These are phyloP conservation scores for Rafetus swinhoei DNA, from an alignment of 2,113 vertebrate species.

Conservation along the genomic window DNA sequence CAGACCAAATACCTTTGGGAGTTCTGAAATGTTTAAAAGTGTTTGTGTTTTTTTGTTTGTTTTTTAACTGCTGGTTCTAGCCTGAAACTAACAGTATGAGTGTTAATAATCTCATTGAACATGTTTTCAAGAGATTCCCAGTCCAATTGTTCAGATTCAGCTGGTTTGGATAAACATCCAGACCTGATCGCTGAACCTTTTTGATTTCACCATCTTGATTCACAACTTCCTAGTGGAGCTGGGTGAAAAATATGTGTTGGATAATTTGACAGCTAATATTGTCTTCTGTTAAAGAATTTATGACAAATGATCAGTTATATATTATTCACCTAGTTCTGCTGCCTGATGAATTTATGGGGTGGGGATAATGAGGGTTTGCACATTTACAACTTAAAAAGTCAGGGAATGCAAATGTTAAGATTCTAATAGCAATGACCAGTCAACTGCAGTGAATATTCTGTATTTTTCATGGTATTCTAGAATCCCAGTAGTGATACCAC, in stretches of 20 bases:
- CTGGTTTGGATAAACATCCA: background rate
- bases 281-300: background rate
- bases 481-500: rapidly evolving
- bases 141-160: background rate
- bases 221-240: background rate
- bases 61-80: background rate
- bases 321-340: background rate
- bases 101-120: background rate
- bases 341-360: background rate
- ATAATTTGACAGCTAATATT: background rate
- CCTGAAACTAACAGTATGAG: background rate
- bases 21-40: background rate
- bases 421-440: rapidly evolving
- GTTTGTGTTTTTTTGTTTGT: rapidly evolving
- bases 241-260: background rate
- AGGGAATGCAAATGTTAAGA: rapidly evolving
- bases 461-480: rapidly evolving
- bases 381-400: background rate
- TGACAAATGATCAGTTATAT: rapidly evolving
- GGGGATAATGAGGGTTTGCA: background rate
- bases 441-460: rapidly evolving
- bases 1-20: background rate
- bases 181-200: background rate
- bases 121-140: background rate
- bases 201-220: background rate